phyloP scores from a whole-genome alignment of 2,797 vertebrate genomes.

The Neosilurus hyrtlii region DNA sequence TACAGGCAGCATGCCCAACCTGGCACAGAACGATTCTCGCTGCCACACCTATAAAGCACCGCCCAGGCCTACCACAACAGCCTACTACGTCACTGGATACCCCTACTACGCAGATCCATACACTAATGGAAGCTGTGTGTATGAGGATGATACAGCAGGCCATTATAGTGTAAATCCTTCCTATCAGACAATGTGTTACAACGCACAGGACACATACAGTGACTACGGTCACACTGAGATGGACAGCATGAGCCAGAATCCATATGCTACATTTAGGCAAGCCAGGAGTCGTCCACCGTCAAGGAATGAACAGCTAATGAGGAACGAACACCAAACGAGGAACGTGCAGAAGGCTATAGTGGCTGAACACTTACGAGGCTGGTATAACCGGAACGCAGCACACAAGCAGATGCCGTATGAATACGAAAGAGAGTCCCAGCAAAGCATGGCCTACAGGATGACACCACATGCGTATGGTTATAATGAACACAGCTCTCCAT shows the following conservation, averaged over 20 bases:
- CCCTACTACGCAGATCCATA: conserved; percentile 75
- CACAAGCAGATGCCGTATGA: conserved; percentile 78
- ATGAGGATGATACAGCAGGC: conserved; percentile 87
- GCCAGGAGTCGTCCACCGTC: conserved; percentile 75
- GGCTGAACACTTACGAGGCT: conserved; percentile 88
- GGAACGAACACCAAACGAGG: conserved; percentile 81
- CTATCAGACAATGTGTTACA: conserved; percentile 73
- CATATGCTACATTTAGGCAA: conserved; percentile 86
- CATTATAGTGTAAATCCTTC: conserved; percentile 89
- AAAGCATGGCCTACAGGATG: conserved; percentile 80
- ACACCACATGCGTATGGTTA: conserved; percentile 78
- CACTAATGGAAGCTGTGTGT: conserved; percentile 76
- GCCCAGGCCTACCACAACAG: conserved; percentile 76
- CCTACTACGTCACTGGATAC: conserved; percentile 85
- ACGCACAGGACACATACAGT: conserved; percentile 71
- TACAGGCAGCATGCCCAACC: conserved; percentile 95
- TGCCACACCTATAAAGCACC: conserved; percentile 72
- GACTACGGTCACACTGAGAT: conserved; percentile 76
- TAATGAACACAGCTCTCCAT: conserved; percentile 76
- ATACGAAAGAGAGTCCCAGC: conserved; percentile 80
- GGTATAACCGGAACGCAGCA: conserved; percentile 89
- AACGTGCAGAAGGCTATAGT: conserved; percentile 90
- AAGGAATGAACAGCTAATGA: conserved; percentile 77
- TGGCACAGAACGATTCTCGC: conserved; percentile 81
- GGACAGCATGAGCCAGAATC: conserved; percentile 80